A percentile compares a stretch with the other conserved stretches of the same genome.
Conservation (phyloP, 2,113 vertebrate species). For the Lagenorhynchus albirostris region DNA sequence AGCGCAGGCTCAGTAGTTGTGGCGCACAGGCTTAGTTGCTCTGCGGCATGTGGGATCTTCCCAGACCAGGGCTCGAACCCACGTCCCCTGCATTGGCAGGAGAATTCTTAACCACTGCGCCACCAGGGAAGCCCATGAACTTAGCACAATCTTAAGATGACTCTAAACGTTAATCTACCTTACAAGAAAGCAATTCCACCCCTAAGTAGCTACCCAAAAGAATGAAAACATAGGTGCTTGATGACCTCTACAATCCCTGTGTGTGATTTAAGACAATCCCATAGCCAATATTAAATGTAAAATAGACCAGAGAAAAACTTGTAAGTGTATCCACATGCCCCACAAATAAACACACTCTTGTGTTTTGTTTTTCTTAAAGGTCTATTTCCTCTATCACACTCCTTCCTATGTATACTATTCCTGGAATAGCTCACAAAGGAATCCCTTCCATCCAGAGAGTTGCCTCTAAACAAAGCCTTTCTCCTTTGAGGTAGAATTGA, state of each 20-base stretch:
- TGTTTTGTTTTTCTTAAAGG: background rate
- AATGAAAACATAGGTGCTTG: background rate
- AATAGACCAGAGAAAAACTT: background rate
- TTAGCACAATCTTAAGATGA: background rate
- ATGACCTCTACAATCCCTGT: too few relatives aligned
- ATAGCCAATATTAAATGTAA: background rate
- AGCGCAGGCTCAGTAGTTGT: too few relatives aligned
- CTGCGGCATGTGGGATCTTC: too few relatives aligned
- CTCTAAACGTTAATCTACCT: background rate
- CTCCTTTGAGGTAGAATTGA: background rate
- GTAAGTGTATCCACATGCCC: background rate
- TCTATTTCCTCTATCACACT: background rate
- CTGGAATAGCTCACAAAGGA: background rate
- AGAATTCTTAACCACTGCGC: too few relatives aligned
- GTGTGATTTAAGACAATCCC: background rate
- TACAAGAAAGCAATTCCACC: background rate
- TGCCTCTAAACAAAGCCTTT: background rate
- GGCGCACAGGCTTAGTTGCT: too few relatives aligned
- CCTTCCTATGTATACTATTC: background rate
- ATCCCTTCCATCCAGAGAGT: background rate
- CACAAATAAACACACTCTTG: background rate
- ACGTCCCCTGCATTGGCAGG: too few relatives aligned
- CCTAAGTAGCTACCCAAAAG: background rate
- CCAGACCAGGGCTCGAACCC: too few relatives aligned
- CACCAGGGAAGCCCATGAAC: background rate